Evolutionary conservation across 1,140 invertebrate species (phyloP), one percentile per base, ranked within the genome.

Genomic region (Thereuonema tuberculata): DNA sequence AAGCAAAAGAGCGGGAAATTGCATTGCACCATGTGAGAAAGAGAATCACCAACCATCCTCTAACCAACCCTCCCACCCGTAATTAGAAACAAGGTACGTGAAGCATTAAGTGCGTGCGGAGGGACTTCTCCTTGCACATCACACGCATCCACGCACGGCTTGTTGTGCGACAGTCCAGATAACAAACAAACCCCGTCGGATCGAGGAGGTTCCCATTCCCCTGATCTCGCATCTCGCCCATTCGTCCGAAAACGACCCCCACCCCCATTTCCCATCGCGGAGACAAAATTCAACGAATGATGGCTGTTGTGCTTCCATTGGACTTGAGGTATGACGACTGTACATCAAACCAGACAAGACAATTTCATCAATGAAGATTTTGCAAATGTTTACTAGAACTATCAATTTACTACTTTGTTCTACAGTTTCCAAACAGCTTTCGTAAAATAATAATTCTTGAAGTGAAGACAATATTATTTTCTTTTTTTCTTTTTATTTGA

Each of bases 61-160:
- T 26, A 29, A 9, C 9, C 9, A 9, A 55, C 53, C 53, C 25
- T 27, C 23, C 9, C 24, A 14, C 23, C 12, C 53, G 25, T 55
- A 55, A 55, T 55, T 55, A 55, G 53, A 55, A 55, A 55, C 53
- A 55, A 55, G 53, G 24, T 55, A 3, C 27, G 28, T 29, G 53
- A 55, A 55, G 53, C 53, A 55, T 55, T 55, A 55, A 55, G 12
- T n/a, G 53, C 53, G 53, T 55, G 48, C 17, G n/a, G n/a, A n/a
- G n/a, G n/a, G n/a, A n/a, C n/a, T n/a, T 9, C 5, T 21, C 12
- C 9, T 12, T 12, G 49, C 49, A 21, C 49, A 52, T 43, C 37
- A 43, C n/a, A 43, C 37, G 37, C 37, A 12, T 43, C 9, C 37
- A 43, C 37, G 37, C 37, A 9, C n/a, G n/a, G 9, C 9, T n/a